phyloP scores from a whole-genome alignment of 2,888 invertebrate species.

The Sussaba pulchella region DNA sequence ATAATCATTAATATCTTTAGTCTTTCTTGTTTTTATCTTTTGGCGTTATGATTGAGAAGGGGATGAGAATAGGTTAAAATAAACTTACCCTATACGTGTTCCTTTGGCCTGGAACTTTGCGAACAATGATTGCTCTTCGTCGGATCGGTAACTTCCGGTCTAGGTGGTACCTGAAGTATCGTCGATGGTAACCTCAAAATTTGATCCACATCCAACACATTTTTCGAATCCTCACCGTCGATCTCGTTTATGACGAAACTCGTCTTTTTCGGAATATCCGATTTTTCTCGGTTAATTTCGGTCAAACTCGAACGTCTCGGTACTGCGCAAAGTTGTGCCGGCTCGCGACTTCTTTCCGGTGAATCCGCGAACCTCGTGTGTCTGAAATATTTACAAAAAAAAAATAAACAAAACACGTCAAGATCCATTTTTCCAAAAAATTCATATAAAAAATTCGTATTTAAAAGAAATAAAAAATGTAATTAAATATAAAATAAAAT shows the following conservation, averaged over 20 bases:
- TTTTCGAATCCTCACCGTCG: constrained; percentile 50
- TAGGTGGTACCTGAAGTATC: constrained; percentile 64
- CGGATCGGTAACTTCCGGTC: constrained; percentile 67
- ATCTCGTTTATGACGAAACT: constrained; percentile 71
- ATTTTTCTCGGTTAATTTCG: constrained; percentile 67
- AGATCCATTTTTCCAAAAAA: no score
- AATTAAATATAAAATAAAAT: no score
- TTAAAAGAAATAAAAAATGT: no score
- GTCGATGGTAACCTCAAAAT: constrained; percentile 66
- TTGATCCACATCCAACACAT: constrained; percentile 50
- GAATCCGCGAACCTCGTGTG: constrained; percentile 73
- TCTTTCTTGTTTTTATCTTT: no score
- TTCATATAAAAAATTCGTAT: no score
- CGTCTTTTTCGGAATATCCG: constrained; percentile 72
- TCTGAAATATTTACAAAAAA: constrained; percentile 60
- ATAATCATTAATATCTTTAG: no score
- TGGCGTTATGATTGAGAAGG: no score
- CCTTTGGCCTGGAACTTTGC: constrained; percentile 67
- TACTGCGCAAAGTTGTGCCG: constrained; percentile 56
- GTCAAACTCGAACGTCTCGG: constrained; percentile 72
- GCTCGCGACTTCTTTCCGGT: constrained; percentile 70
- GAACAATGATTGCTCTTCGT: constrained; percentile 73
- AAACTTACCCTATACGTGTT: constrained; percentile 76
- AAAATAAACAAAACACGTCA: constrained; percentile 11
- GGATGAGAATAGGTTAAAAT: neutral